phyloP scores from a whole-genome alignment of 2,113 vertebrate genomes.

The Melanerpes aurifrons region DNA sequence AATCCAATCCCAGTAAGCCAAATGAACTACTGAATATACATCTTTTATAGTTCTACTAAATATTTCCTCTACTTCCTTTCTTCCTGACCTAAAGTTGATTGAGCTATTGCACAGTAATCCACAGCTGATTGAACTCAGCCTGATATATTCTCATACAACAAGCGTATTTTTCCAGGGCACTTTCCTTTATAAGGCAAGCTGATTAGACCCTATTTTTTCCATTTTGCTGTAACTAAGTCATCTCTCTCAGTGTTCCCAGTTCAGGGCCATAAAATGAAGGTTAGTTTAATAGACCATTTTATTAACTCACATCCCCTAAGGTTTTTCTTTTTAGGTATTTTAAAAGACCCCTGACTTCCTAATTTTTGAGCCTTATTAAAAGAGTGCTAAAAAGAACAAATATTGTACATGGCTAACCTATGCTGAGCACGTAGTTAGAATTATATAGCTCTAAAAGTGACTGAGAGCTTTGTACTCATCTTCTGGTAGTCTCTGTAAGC shows the following conservation, averaged over 20 bases:
- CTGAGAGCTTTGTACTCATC: neutral
- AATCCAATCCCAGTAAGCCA: neutral
- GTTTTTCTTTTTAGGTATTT: neutral
- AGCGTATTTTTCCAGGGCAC: neutral
- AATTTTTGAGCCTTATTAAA: neutral
- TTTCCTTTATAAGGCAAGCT: neutral
- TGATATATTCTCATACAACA: slow-evolving; percentile 27
- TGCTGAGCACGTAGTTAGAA: neutral
- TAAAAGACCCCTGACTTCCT: neutral
- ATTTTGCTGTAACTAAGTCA: slow-evolving; percentile 6
- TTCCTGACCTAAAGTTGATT: slow-evolving; percentile 2
- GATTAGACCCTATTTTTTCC: neutral
- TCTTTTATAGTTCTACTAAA: neutral
- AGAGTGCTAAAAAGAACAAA: neutral
- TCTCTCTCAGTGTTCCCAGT: neutral
- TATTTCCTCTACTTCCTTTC: neutral
- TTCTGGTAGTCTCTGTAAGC: accelerated
- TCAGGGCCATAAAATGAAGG: neutral
- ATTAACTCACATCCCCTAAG: neutral
- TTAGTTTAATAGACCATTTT: slow-evolving; percentile 15
- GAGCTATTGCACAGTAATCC: slow-evolving; percentile 14
- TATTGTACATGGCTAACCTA: neutral
- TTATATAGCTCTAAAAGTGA: neutral
- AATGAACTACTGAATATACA: neutral
- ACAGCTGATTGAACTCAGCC: slow-evolving; percentile 32